Evolutionary conservation across 2,797 vertebrate genomes (phyloP).

Genomic region (Ctenosaura bakeri): DNA sequence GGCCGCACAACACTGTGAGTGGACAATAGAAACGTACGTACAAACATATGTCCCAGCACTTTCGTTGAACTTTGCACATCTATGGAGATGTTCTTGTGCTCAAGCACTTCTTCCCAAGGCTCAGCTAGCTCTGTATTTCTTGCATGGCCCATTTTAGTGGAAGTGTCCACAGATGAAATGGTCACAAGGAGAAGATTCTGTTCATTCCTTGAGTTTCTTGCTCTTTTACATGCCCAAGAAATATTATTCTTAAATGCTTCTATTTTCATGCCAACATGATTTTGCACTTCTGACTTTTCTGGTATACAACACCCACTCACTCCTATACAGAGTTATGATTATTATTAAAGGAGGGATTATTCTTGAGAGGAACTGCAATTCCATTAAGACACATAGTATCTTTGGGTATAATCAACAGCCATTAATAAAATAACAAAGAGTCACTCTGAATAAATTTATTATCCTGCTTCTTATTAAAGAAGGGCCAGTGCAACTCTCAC

Average conservation of each 20-base stretch:
- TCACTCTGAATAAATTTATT: slow-evolving; percentile 47
- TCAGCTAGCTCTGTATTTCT: not conserved
- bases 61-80: not conserved
- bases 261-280: slow-evolving; percentile 14
- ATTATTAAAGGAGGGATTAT: slow-evolving; percentile 36
- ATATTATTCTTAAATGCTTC: not conserved
- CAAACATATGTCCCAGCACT: too few relatives aligned
- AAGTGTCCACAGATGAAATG: not conserved
- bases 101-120: not conserved
- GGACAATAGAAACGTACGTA: not conserved
- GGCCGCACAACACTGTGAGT: not conserved
- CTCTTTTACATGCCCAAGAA: not conserved
- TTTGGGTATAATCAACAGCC: slow-evolving; percentile 37
- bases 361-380: slow-evolving; percentile 38
- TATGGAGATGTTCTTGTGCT: not conserved
- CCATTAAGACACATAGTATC: slow-evolving; percentile 28
- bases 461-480: slow-evolving; percentile 47
- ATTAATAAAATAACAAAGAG: slow-evolving; percentile 28
- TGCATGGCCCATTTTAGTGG: not conserved
- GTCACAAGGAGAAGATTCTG: not conserved
- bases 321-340: slow-evolving; percentile 18
- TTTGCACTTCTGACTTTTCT: not conserved
- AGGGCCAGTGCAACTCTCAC: not conserved
- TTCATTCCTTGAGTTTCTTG: not conserved
- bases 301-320: not conserved